Conservation (phyloP, 1,140 invertebrate species). For the Drosophila rufa region DNA sequence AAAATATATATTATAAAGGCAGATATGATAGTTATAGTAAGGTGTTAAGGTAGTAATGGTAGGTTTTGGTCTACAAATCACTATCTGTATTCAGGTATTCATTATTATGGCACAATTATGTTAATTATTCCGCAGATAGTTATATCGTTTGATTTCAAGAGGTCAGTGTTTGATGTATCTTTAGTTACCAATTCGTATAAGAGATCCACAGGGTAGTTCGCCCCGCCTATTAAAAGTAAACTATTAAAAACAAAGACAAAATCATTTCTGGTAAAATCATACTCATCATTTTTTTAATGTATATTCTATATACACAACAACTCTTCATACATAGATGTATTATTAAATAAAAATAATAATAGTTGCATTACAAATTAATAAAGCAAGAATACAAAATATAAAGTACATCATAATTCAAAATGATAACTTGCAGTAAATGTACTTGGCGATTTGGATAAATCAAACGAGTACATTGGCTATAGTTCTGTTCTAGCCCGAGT, state of each 20-base stretch:
- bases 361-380: conserved; percentile 78
- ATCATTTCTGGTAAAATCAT: conserved; percentile 59
- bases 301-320: conserved; percentile 84
- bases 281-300: conserved; percentile 74
- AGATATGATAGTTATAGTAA: conserved; percentile 33
- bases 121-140: conserved; percentile 8
- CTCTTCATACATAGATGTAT: conserved; percentile 69
- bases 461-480: conserved; percentile 52
- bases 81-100: conserved; percentile 59
- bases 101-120: conserved; percentile 44
- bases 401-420: conserved; percentile 60
- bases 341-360: conserved; percentile 73
- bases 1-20: conserved; percentile 16
- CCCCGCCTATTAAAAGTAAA: conserved; percentile 4
- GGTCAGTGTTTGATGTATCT: conserved; percentile 12
- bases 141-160: conserved; percentile 30
- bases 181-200: conserved; percentile 15
- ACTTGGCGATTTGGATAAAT: conserved; percentile 38
- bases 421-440: conserved; percentile 46
- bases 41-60: conserved; percentile 11
- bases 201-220: conserved; percentile 5
- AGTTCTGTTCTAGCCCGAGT: conserved; percentile 38
- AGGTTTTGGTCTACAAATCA: conserved; percentile 14
- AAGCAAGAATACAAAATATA: conserved; percentile 66
- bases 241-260: conserved; percentile 18